A percentile compares a stretch with the other conserved stretches of the same genome.
These are phyloP conservation scores for Drosophila nr. perissopoda DNA, from an alignment of 2,888 invertebrate species.

Conservation along the genomic window DNA sequence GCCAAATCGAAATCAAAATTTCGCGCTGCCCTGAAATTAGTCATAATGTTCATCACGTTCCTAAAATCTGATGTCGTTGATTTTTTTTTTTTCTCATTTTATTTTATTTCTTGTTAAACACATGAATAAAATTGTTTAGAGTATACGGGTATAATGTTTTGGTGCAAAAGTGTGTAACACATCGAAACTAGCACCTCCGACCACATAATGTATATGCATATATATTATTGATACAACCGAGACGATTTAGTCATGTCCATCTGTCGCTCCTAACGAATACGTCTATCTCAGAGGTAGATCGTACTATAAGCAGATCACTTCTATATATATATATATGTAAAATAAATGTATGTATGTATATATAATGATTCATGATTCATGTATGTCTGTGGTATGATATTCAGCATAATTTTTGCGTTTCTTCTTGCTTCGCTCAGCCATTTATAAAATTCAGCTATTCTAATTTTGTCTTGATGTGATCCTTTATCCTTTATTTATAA, in stretches of 20 bases:
- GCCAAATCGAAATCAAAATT: conserved; percentile 22
- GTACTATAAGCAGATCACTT: not conserved
- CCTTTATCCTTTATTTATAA: not conserved
- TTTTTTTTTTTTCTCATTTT: not conserved
- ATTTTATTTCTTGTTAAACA: not conserved
- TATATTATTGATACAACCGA: not conserved
- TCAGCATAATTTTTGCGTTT: not conserved
- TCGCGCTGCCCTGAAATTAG: conserved; percentile 13
- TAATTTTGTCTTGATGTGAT: not conserved
- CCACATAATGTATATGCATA: not conserved
- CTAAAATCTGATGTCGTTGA: conserved; percentile 6
- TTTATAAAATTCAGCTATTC: not conserved
- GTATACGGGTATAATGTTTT: not conserved
- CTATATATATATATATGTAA: not conserved
- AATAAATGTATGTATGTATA: not conserved
- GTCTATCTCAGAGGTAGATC: not conserved
- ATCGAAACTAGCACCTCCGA: not conserved
- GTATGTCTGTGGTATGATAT: not conserved
- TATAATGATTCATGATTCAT: not conserved
- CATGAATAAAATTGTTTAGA: not conserved
- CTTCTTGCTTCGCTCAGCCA: not conserved
- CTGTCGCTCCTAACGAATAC: no score
- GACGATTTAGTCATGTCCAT: not conserved
- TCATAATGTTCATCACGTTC: conserved; percentile 13
- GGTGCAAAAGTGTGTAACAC: not conserved